Evolutionary conservation across 2,113 vertebrate species (phyloP).

Genomic region (Nothobranchius furzeri): DNA sequence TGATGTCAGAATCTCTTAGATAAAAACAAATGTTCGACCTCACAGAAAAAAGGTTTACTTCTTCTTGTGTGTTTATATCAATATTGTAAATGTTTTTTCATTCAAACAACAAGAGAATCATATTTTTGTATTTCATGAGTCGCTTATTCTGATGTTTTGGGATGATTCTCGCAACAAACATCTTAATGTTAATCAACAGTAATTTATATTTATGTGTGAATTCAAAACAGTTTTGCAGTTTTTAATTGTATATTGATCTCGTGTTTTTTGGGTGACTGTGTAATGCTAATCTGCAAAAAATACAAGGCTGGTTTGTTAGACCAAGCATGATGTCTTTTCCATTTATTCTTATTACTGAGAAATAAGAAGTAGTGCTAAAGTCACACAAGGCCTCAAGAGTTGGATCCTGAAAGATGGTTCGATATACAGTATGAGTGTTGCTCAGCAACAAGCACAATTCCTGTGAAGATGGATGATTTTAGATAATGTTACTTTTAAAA

Average conservation of each 20-base stretch:
- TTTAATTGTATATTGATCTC: too few relatives aligned
- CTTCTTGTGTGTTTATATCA: background rate
- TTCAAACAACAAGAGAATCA: too few relatives aligned
- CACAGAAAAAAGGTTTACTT: background rate
- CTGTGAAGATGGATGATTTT: conserved; percentile 16
- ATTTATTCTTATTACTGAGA: background rate
- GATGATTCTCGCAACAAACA: too few relatives aligned
- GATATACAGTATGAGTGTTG: conserved; percentile 24
- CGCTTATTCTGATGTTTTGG: too few relatives aligned
- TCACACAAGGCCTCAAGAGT: conserved; percentile 25
- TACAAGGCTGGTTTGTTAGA: background rate
- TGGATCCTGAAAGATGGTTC: conserved; percentile 20
- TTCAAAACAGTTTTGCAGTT: too few relatives aligned
- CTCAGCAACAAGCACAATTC: conserved; percentile 45
- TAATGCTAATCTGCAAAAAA: background rate
- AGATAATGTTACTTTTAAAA: conserved; percentile 26
- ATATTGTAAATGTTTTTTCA: background rate
- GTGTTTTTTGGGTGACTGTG: background rate
- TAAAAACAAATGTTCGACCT: conserved; percentile 31
- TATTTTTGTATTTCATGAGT: too few relatives aligned
- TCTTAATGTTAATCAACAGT: too few relatives aligned
- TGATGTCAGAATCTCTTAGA: conserved; percentile 52
- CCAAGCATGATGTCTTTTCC: conserved; percentile 1
- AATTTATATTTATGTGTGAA: too few relatives aligned
- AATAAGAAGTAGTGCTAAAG: conserved; percentile 30